These are phyloP conservation scores for Schizothorax lantsangensis DNA, from an alignment of 2,797 vertebrate genomes.

Conservation along the genomic window DNA sequence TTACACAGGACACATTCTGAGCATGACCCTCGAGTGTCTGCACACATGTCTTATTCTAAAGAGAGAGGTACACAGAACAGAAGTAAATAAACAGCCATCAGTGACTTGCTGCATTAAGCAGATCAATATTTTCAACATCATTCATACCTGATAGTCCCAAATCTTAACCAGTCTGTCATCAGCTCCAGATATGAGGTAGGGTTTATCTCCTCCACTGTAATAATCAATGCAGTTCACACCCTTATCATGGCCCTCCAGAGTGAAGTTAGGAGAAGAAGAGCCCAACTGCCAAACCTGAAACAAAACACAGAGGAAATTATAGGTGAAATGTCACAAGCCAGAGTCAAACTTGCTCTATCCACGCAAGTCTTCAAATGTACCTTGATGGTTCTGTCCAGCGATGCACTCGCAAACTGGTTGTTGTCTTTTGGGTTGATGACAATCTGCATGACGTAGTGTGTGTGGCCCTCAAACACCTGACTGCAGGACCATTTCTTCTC, in stretches of 20 bases:
- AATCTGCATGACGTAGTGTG: slow-evolving; percentile 99
- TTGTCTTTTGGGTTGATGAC: slow-evolving; percentile 99
- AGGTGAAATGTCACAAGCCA: background rate
- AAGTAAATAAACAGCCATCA: background rate
- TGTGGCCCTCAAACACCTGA: slow-evolving; percentile 98
- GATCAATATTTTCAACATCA: background rate
- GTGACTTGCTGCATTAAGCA: background rate
- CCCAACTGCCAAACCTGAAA: slow-evolving; percentile 96
- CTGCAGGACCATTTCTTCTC: slow-evolving; percentile 99
- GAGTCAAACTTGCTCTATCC: background rate
- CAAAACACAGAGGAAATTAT: slow-evolving; percentile 12
- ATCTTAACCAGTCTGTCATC: slow-evolving; percentile 98
- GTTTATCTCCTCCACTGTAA: slow-evolving; percentile 98
- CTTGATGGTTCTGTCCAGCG: slow-evolving; percentile 97
- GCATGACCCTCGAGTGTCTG: slow-evolving; percentile 97
- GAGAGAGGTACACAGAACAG: background rate
- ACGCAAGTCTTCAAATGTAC: slow-evolving; percentile 67
- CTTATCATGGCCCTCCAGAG: slow-evolving; percentile 96
- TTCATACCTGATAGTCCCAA: slow-evolving; percentile 95
- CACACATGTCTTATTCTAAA: slow-evolving; percentile 96
- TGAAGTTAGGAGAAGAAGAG: slow-evolving; percentile 97
- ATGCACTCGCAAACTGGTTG: slow-evolving; percentile 98
- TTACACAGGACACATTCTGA: slow-evolving; percentile 97
- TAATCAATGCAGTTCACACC: slow-evolving; percentile 99
- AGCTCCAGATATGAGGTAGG: slow-evolving; percentile 96